These are phyloP conservation scores for Brevimyrus niger DNA, from an alignment of 2,113 vertebrate genomes.

Conservation along the genomic window DNA sequence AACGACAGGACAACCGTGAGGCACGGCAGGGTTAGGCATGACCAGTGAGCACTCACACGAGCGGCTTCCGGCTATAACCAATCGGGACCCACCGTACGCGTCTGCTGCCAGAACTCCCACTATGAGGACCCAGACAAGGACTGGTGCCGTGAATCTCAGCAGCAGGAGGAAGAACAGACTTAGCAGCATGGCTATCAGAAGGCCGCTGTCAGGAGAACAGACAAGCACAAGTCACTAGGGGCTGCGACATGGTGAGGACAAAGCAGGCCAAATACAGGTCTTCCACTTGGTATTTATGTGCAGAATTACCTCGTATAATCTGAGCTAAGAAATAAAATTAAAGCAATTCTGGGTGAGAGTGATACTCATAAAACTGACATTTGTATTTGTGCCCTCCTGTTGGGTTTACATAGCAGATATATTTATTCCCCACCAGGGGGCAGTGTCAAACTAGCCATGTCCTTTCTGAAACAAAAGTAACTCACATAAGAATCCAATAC, in stretches of 20 bases:
- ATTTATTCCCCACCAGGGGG: conserved; percentile 22
- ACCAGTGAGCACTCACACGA: too few species aligned
- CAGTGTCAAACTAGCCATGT: not conserved
- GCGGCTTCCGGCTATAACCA: not conserved
- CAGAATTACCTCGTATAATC: not conserved
- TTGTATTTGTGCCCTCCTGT: not conserved
- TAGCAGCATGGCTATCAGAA: conserved; percentile 69
- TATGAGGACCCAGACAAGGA: conserved; percentile 76
- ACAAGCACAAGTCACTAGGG: not conserved
- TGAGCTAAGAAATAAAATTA: not conserved
- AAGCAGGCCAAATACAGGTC: not conserved
- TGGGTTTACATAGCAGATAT: not conserved
- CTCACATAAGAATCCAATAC: conserved; percentile 87
- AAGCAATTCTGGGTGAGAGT: not conserved
- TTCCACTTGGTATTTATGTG: not conserved
- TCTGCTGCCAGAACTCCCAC: conserved; percentile 63
- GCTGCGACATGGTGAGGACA: not conserved
- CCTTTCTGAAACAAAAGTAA: conserved; percentile 19
- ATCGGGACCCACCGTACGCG: conserved; percentile 63
- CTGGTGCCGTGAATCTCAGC: conserved; percentile 66
- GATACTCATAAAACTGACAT: not conserved
- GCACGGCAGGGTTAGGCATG: not conserved
- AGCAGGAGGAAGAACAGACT: conserved; percentile 78
- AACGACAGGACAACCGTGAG: not conserved
- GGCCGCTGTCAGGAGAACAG: conserved; percentile 49